These are phyloP conservation scores for Anoncus sp. DNA, from an alignment of 2,888 invertebrate genomes.

Conservation along the genomic window DNA sequence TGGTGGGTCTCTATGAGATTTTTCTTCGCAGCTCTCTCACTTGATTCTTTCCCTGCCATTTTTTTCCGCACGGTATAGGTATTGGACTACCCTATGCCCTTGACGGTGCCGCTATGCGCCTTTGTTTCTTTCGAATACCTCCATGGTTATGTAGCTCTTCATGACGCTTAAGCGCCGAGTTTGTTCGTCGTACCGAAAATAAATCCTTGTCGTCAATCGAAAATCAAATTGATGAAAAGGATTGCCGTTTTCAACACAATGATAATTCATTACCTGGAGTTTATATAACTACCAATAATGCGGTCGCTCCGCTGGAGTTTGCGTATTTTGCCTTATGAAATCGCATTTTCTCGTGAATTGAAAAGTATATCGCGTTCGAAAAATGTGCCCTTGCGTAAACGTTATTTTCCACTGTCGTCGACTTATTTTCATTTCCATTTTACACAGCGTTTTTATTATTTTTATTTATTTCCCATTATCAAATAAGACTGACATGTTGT, in stretches of 20 bases:
- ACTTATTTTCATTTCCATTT: too few relatives aligned
- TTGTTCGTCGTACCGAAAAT: conserved; percentile 16
- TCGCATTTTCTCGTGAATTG: too few relatives aligned
- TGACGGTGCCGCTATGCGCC: conserved; percentile 55
- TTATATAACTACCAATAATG: too few relatives aligned
- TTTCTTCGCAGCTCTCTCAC: conserved; percentile 47
- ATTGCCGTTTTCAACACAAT: not conserved
- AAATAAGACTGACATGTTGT: too few relatives aligned
- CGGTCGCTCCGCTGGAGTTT: too few relatives aligned
- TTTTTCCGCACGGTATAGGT: conserved; percentile 12
- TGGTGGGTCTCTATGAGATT: conserved; percentile 36
- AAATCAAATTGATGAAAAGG: not conserved
- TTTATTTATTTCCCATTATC: too few relatives aligned
- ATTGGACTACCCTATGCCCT: conserved; percentile 20
- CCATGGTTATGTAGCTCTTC: conserved; percentile 67
- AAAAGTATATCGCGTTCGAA: too few relatives aligned
- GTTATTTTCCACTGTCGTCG: too few relatives aligned
- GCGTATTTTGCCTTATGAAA: too few relatives aligned
- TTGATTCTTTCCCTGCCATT: conserved; percentile 38
- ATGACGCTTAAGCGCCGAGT: conserved; percentile 67
- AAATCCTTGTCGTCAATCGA: not conserved
- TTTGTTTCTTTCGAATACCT: conserved; percentile 73
- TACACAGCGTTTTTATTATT: too few relatives aligned
- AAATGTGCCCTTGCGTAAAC: too few relatives aligned
- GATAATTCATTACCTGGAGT: too few relatives aligned